Base-by-base conservation (phyloP, 2,888 invertebrate species). In the Malthinus flaveolus region DNA sequence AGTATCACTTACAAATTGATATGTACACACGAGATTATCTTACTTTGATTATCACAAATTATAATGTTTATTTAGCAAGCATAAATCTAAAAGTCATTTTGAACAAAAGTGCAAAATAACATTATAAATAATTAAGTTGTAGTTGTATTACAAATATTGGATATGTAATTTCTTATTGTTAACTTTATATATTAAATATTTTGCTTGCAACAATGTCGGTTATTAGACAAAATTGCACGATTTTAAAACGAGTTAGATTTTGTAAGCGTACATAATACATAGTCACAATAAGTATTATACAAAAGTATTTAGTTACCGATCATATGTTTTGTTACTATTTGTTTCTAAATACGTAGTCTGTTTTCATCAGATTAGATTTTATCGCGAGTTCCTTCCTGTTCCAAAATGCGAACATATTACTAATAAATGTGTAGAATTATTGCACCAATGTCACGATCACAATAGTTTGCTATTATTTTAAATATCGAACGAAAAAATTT, bases 331-430 rank as follows among this genome's bases (percentile, higher is more conserved):
- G 71, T 71, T 73, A 70, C 68, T 71, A 71, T 72, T 73, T 73
- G 67, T 72, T 71, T 73, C 71, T 68, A 72, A 70, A 70, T 64
- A 63, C 48, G 59, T 56, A 49, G 52, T 35, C 52, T 50, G 58
- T 62, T 64, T 49, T 59, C 65, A 71, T 71, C 71, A 63, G 71
- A 73, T 73, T 62, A 73, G 73, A 73, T 74, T 50, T 56, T 73
- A 74, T 74, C 73, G 64, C 47, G 37, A 52, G 57, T 71, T 74
- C 73, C 73, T 75, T 74, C 73, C 73, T 68, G 71, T 68, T 61
- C 56, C 54, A 60, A 44, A 64, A 64, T 68, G 68, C 66, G 67
- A 64, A 67, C 67, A 66, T 65, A 67, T 71, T 68, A 70, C 69
- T 68, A 64, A n/a, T n/a, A n/a, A 72, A 71, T 71, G 71, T 68